Base-by-base conservation (phyloP, 2,888 invertebrate genomes). In the Agrochola circellaris region DNA sequence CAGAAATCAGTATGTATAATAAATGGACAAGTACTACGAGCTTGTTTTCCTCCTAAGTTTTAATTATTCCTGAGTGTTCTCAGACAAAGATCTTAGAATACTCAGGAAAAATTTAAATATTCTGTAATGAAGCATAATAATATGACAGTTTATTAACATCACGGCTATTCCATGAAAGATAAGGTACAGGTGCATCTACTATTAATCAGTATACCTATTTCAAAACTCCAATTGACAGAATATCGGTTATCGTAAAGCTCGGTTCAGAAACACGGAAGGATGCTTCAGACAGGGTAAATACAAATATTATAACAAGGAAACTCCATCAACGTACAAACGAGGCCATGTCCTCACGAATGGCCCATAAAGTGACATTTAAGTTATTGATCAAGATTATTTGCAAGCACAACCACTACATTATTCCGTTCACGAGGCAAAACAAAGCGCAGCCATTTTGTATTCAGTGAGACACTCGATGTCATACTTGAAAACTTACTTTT, bases 331-430 rank as follows among this genome's bases (percentile, higher is more conserved):
- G 3, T n/a, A 58, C 61, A 62, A 71, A 68, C 48, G 34, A 54
- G 6, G 30, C 1, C 34, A 60, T 72, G 65, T 38, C 23, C 26
- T 54, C 34, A 60, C 68, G 17, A 72, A 73, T 60, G 34, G 23
- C 23, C 48, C 45, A 69, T 77, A 73, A 69, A 82, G 1, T 77
- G 30, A 61, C 69, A 65, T 77, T 60, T n/a, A 64, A 73, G 45
- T 34, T 74, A 73, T 73, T 73, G 83, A 82, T 82, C 79, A 82
- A 82, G 61, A 78, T 65, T 73, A 78, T 73, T 73, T 61, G 34
- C 34, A 56, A 67, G 61, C 23, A 56, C 13, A 42, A 64, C 34
- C 58, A n/a, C 79, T 54, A 34, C 15, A 78, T 66, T 83, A 81
- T 81, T 67, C 72, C 26, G 13, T 30, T 34, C 78, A 77, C 83